phyloP scores from a whole-genome alignment of 2,797 vertebrate genomes.

The Momotus momota region DNA sequence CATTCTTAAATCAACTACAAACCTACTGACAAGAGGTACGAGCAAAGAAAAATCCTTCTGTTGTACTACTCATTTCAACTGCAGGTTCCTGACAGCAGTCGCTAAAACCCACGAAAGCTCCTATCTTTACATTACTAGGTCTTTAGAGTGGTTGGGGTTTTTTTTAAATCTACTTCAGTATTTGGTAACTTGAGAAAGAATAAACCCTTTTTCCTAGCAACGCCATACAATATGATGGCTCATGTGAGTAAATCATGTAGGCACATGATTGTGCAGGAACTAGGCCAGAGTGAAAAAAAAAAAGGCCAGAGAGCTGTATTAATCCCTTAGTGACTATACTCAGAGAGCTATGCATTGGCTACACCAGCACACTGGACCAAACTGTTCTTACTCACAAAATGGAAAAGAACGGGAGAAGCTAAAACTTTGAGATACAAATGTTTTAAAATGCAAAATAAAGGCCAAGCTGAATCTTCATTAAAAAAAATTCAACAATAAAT shows the following conservation, averaged over 20 bases:
- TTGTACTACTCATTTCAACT: neutral
- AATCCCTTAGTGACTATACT: conserved; percentile 14
- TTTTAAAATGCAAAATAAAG: neutral
- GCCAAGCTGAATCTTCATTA: neutral
- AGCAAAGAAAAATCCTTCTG: neutral
- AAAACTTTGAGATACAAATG: neutral
- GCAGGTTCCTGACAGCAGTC: neutral
- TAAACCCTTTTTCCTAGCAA: neutral
- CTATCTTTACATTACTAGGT: neutral
- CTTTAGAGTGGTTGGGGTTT: neutral
- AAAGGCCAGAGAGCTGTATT: neutral
- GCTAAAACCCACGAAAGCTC: neutral
- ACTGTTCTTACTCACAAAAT: neutral
- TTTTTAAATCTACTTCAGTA: neutral
- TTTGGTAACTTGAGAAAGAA: neutral
- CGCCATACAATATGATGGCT: neutral
- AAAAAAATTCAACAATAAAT: neutral
- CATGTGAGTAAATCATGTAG: conserved; percentile 1
- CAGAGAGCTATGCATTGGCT: neutral
- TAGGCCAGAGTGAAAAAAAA: conserved; percentile 18
- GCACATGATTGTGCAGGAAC: conserved; percentile 32
- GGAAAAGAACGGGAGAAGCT: neutral
- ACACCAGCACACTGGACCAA: neutral
- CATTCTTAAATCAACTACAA: neutral
- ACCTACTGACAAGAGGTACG: neutral